These are phyloP conservation scores for Micropoecilia bifurca DNA, from an alignment of 2,797 vertebrate species.

Conservation along the genomic window DNA sequence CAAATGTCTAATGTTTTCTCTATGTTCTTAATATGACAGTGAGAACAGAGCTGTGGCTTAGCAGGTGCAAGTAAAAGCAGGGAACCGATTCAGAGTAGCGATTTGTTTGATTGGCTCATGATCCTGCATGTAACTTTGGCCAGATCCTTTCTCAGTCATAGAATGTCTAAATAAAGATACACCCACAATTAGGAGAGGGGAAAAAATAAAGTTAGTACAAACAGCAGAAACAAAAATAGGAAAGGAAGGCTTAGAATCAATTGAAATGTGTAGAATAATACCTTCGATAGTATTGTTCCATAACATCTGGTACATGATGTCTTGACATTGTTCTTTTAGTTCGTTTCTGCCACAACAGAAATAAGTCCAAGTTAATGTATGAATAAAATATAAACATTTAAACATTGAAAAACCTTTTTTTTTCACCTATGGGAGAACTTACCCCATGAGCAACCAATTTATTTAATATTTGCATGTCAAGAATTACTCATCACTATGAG, in stretches of 20 bases:
- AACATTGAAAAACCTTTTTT: not conserved
- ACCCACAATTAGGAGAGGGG: not conserved
- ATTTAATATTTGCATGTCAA: not conserved
- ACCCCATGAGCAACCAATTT: not conserved
- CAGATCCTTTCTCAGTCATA: conserved; percentile 34
- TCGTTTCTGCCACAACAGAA: conserved; percentile 86
- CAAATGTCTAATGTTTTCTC: conserved; percentile 66
- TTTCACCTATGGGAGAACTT: not conserved
- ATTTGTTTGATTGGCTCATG: conserved; percentile 76
- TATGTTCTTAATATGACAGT: conserved; percentile 45
- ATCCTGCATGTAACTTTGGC: conserved; percentile 57
- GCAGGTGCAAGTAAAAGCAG: conserved; percentile 80
- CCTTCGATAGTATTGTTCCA: conserved; percentile 90
- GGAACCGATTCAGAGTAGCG: conserved; percentile 71
- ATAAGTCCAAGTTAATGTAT: not conserved
- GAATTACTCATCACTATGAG: not conserved
- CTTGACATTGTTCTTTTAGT: conserved; percentile 92
- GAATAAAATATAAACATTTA: not conserved
- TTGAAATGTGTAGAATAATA: conserved; percentile 45
- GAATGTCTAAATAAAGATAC: conserved; percentile 33
- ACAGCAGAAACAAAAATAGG: conserved; percentile 26
- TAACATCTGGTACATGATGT: conserved; percentile 88
- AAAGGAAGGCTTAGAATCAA: not conserved
- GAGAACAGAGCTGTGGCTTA: conserved; percentile 66
- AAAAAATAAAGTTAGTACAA: not conserved